A percentile compares a stretch with the other conserved stretches of the same genome.
These are phyloP conservation scores for Chrysomela aeneicollis DNA, from an alignment of 2,888 invertebrate species.

Conservation along the genomic window DNA sequence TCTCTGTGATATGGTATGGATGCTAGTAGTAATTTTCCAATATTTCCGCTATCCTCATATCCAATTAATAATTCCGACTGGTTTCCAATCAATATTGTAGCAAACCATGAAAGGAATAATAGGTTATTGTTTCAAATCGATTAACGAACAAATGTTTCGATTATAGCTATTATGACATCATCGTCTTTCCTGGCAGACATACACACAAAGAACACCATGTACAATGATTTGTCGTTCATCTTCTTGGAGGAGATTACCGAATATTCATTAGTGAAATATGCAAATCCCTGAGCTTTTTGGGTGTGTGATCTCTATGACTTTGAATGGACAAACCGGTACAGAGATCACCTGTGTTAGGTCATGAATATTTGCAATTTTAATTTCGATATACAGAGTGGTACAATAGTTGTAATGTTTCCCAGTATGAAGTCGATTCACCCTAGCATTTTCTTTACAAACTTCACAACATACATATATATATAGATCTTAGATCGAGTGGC, in stretches of 20 bases:
- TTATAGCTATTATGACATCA: no score
- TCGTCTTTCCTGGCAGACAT: no score
- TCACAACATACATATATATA: no score
- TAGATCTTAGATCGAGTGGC: no score
- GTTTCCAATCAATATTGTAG: background rate
- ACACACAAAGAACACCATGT: background rate
- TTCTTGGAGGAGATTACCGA: background rate
- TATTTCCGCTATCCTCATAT: background rate
- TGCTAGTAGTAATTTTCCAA: no score
- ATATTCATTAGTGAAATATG: slow-evolving; percentile 3
- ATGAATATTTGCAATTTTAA: background rate
- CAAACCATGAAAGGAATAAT: background rate
- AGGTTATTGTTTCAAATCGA: background rate
- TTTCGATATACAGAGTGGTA: background rate
- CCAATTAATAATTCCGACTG: background rate
- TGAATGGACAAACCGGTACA: background rate
- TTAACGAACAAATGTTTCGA: background rate
- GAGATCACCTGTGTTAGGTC: background rate
- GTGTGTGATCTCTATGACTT: background rate
- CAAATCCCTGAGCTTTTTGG: background rate
- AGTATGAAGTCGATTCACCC: no score
- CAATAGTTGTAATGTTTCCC: no score
- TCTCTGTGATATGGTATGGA: no score
- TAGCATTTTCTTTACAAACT: no score
- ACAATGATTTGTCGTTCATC: background rate